phyloP scores from a whole-genome alignment of 2,888 invertebrate species.

The Catocala fraxini region DNA sequence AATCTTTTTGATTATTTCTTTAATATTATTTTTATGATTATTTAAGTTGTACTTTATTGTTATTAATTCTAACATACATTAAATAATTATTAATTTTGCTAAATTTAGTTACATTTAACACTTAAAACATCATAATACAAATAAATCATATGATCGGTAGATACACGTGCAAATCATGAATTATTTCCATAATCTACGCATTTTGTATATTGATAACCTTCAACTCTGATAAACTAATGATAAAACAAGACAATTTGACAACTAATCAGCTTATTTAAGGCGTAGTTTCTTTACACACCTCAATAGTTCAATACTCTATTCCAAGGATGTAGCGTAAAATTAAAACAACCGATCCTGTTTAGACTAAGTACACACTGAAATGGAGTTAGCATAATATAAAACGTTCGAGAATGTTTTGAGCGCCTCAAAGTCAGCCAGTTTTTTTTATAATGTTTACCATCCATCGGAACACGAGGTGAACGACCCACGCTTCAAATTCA shows the following conservation, averaged over 20 bases:
- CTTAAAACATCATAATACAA: too few relatives aligned
- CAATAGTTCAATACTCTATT: slow-evolving; percentile 18
- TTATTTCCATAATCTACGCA: slow-evolving; percentile 1
- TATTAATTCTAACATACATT: too few relatives aligned
- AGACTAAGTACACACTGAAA: slow-evolving; percentile 10
- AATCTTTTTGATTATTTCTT: too few relatives aligned
- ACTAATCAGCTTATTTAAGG: background rate
- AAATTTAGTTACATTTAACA: too few relatives aligned
- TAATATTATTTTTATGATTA: too few relatives aligned
- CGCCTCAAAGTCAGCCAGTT: slow-evolving; percentile 25
- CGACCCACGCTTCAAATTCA: slow-evolving; percentile 62
- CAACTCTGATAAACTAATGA: slow-evolving; percentile 3
- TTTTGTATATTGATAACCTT: slow-evolving; percentile 2
- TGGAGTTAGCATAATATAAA: slow-evolving; percentile 20
- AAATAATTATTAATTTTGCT: too few relatives aligned
- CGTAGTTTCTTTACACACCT: slow-evolving; percentile 11
- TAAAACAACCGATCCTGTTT: slow-evolving; percentile 29
- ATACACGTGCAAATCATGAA: slow-evolving; percentile 1
- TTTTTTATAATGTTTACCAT: slow-evolving; percentile 53
- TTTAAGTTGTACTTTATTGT: too few relatives aligned
- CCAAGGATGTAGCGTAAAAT: slow-evolving; percentile 26
- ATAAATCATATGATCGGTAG: background rate
- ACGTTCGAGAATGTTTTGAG: slow-evolving; percentile 40
- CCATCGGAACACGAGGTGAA: slow-evolving; percentile 64
- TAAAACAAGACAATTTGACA: slow-evolving; percentile 17